These are phyloP conservation scores for Latrodectus hesperus DNA, from an alignment of 2,888 invertebrate species.

Conservation along the genomic window DNA sequence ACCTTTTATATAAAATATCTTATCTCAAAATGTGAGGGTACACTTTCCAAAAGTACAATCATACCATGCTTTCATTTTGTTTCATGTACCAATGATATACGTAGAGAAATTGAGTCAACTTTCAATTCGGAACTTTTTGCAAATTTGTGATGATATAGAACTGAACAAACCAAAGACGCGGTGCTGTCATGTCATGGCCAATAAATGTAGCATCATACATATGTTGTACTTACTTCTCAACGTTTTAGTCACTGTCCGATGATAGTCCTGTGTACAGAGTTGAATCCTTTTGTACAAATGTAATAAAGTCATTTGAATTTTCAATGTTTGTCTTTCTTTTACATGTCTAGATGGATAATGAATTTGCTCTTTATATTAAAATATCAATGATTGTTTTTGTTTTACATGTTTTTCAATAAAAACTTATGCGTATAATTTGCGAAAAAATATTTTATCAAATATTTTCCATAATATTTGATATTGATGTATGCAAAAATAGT, in stretches of 20 bases:
- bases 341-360: no score
- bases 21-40: not conserved
- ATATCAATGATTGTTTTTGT: no score
- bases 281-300: slow-evolving; percentile 63
- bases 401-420: no score
- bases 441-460: no score
- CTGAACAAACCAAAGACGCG: slow-evolving; percentile 56
- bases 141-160: not conserved
- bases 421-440: no score
- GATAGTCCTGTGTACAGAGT: slow-evolving; percentile 39
- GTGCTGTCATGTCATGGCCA: slow-evolving; percentile 13
- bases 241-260: slow-evolving; percentile 40
- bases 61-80: not conserved
- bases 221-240: slow-evolving; percentile 42
- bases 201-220: slow-evolving; percentile 11
- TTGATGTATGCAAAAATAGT: no score
- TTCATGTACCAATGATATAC: slow-evolving; percentile 2
- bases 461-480: no score
- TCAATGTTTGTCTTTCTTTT: not conserved
- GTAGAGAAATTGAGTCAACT: not conserved
- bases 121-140: not conserved
- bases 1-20: no score
- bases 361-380: no score
- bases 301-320: slow-evolving; percentile 57
- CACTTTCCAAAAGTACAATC: not conserved